phyloP scores from a whole-genome alignment of 2,797 vertebrate genomes.

The Pteronotus mesoamericanus region DNA sequence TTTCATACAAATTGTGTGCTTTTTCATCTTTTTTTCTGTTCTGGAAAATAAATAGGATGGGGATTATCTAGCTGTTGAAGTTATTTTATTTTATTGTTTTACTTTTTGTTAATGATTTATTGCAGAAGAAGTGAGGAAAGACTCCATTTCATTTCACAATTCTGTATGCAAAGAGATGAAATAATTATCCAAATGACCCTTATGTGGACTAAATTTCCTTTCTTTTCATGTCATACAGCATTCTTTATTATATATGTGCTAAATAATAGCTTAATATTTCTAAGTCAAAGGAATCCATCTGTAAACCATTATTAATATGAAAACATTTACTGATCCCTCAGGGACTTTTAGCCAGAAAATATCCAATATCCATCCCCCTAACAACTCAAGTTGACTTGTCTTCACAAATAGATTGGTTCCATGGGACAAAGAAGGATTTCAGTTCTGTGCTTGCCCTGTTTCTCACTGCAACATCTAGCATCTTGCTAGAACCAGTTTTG shows the following conservation, averaged over 20 bases:
- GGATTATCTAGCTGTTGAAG: background rate
- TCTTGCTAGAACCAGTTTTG: background rate
- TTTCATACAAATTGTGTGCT: background rate
- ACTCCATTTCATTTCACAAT: slow-evolving; percentile 32
- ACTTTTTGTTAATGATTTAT: slow-evolving; percentile 53
- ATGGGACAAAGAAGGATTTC: background rate
- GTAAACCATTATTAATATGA: background rate
- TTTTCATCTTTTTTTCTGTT: background rate
- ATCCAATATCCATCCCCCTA: background rate
- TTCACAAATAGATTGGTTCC: background rate
- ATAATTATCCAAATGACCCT: slow-evolving; percentile 25
- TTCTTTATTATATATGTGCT: background rate
- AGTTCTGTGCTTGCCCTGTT: background rate
- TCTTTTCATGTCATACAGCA: background rate
- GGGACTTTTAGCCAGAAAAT: slow-evolving; percentile 35
- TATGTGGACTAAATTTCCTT: background rate
- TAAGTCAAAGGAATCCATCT: background rate
- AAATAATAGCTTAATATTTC: background rate
- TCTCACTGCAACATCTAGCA: background rate
- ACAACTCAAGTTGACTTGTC: slow-evolving; percentile 18
- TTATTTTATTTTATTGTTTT: background rate
- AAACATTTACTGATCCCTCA: background rate
- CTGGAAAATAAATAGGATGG: background rate
- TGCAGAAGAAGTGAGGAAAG: background rate
- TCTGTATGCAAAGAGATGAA: slow-evolving; percentile 35